Evolutionary conservation across 1,140 invertebrate species (phyloP).

Genomic region (Chrysomallon squamiferum): DNA sequence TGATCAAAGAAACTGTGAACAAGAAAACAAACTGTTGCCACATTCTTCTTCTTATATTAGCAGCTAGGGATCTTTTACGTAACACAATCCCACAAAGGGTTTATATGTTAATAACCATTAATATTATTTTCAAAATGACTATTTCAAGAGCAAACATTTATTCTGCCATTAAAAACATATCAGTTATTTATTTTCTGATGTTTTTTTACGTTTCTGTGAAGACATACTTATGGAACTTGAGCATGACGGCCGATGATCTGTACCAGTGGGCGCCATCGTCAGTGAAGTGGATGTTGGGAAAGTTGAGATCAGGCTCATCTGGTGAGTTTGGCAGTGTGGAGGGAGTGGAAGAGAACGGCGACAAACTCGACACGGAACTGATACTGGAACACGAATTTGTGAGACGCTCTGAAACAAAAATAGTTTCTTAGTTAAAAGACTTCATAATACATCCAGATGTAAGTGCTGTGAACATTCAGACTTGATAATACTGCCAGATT

Average conservation of each 20-base stretch:
- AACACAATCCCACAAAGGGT: too few relatives aligned
- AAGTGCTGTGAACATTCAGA: not conserved
- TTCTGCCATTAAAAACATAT: too few relatives aligned
- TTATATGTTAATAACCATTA: too few relatives aligned
- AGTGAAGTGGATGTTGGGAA: slow-evolving; percentile 38
- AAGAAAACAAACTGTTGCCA: too few relatives aligned
- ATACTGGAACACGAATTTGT: slow-evolving; percentile 27
- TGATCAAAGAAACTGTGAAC: too few relatives aligned
- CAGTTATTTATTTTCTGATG: too few relatives aligned
- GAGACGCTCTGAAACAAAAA: slow-evolving; percentile 31
- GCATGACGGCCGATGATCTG: slow-evolving; percentile 72
- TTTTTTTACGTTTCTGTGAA: too few relatives aligned
- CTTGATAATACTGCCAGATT: too few relatives aligned
- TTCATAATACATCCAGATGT: not conserved
- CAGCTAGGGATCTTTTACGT: too few relatives aligned
- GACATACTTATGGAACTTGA: slow-evolving; percentile 71
- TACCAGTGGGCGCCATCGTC: slow-evolving; percentile 71
- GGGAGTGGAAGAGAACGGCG: slow-evolving; percentile 36
- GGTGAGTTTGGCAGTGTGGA: slow-evolving; percentile 50
- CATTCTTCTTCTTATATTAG: too few relatives aligned
- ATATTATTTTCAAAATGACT: too few relatives aligned
- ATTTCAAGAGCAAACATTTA: too few relatives aligned
- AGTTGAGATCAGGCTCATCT: slow-evolving; percentile 29
- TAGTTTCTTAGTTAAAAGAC: not conserved
- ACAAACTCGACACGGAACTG: slow-evolving; percentile 36